phyloP scores from a whole-genome alignment of 2,888 invertebrate genomes.

The Lycaena phlaeas region DNA sequence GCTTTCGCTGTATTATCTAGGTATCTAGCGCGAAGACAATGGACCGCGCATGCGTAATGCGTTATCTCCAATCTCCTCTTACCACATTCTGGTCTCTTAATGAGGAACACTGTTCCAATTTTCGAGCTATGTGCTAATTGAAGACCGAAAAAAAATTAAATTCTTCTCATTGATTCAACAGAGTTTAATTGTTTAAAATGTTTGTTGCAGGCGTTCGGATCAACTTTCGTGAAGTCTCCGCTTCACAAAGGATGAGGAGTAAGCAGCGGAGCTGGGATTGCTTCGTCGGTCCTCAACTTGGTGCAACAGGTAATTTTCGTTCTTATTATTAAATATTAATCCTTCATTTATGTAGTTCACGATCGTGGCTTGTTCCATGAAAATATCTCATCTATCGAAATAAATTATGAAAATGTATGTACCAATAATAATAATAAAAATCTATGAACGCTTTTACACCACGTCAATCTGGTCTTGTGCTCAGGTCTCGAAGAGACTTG shows the following conservation, averaged over 20 bases:
- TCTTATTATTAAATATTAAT: background rate
- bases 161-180: constrained; percentile 46
- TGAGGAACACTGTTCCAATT: constrained; percentile 60
- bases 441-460: too few species aligned
- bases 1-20: constrained; percentile 53
- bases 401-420: background rate
- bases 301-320: constrained; percentile 58
- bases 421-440: too few species aligned
- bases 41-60: constrained; percentile 65
- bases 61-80: constrained; percentile 65
- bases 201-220: constrained; percentile 40
- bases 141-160: constrained; percentile 34
- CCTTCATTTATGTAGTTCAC: too few species aligned
- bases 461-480: too few species aligned
- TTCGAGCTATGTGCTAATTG: constrained; percentile 49
- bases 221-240: constrained; percentile 25
- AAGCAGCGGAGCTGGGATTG: constrained; percentile 56
- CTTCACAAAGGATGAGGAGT: constrained; percentile 67
- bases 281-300: constrained; percentile 49
- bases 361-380: too few species aligned
- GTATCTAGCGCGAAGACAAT: constrained; percentile 60
- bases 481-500: too few species aligned
- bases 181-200: too few species aligned
- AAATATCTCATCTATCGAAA: background rate
- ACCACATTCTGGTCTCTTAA: constrained; percentile 63